phyloP scores from a whole-genome alignment of 1,140 invertebrate genomes.

The Episyrphus balteatus region DNA sequence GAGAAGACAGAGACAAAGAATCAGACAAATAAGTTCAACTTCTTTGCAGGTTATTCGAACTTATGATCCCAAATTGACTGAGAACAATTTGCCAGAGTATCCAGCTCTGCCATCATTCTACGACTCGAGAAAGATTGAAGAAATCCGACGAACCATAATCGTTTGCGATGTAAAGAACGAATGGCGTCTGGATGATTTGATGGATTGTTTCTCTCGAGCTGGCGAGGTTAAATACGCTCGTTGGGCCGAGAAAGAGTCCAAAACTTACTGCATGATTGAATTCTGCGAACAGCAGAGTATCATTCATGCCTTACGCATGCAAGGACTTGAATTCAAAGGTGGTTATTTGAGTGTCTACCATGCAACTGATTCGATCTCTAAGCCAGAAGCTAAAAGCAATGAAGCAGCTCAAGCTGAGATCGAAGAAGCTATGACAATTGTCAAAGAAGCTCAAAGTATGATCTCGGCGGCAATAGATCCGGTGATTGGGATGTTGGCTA shows the following conservation, averaged over 20 bases:
- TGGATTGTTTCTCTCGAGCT: conserved; percentile 74
- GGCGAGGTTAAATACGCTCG: conserved; percentile 94
- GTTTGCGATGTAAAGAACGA: conserved; percentile 63
- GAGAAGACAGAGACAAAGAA: background rate
- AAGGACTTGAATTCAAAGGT: conserved; percentile 63
- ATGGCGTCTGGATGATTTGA: conserved; percentile 60
- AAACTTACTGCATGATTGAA: conserved; percentile 79
- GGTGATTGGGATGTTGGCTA: conserved; percentile 70
- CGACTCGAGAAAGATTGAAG: conserved; percentile 87
- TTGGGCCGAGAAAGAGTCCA: conserved; percentile 73
- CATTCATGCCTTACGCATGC: conserved; percentile 74
- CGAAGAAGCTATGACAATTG: conserved; percentile 92
- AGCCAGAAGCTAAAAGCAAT: conserved; percentile 89
- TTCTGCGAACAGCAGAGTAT: conserved; percentile 86
- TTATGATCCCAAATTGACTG: conserved; percentile 77
- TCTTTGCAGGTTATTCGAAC: conserved; percentile 64
- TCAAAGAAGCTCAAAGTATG: conserved; percentile 88
- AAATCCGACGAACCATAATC: conserved; percentile 84
- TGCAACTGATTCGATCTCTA: conserved; percentile 80
- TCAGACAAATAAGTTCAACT: background rate
- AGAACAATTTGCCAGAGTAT: conserved; percentile 78
- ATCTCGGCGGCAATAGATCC: conserved; percentile 89
- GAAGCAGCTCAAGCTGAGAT: conserved; percentile 91
- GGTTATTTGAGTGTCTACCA: conserved; percentile 63
- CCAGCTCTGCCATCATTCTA: conserved; percentile 83